Base-by-base conservation (phyloP, 1,140 invertebrate genomes). In the Lycorma delicatula region DNA sequence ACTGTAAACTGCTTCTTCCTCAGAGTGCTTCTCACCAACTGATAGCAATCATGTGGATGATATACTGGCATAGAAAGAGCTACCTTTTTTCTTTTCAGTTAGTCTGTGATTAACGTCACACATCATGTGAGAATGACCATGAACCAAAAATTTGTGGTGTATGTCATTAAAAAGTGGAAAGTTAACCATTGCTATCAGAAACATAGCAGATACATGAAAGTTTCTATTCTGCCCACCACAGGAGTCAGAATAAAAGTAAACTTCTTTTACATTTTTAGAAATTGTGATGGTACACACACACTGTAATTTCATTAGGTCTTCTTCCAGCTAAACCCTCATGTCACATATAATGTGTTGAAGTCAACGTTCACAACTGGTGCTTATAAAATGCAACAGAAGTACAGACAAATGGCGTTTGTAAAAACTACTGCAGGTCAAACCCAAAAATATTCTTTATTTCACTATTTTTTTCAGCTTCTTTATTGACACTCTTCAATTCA, bases 261-360 rank as follows among this genome's bases (percentile, higher is more conserved):
- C n/a, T 51, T 20, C 66, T 48, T 47, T 60, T 59, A 13, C 66
- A 50, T 38, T 57, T 28, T n/a, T 54, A 0, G 54, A 29, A 20
- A 20, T 66, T 22, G 50, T 60, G 64, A 18, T 66, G n/a, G 46
- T 60, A 55, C 20, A 70, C 25, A 54, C 67, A 71, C 29, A 63
- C 68, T 20, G 62, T 63, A 47, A 68, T 66, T 53, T 68, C 62
- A 59, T 66, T 66, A 1, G 60, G 66, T 34, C 70, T 66, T 56
- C 68, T 63, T n/a, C 51, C 66, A 23, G 60, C 66, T 46, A 59
- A 46, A 41, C 54, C 50, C 62, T 74, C 70, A 53, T 70, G 54
- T 67, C 71, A 72, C 65, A 73, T 70, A 54, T 63, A 71, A 62
- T 58, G n/a, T n/a, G n/a, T n/a, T n/a, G n/a, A n/a, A n/a, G n/a